Percentiles rank a stretch among this genome's conserved stretches.
These are phyloP conservation scores for Pycnomerus fuliginosus DNA, from an alignment of 2,888 invertebrate species.

Conservation along the genomic window DNA sequence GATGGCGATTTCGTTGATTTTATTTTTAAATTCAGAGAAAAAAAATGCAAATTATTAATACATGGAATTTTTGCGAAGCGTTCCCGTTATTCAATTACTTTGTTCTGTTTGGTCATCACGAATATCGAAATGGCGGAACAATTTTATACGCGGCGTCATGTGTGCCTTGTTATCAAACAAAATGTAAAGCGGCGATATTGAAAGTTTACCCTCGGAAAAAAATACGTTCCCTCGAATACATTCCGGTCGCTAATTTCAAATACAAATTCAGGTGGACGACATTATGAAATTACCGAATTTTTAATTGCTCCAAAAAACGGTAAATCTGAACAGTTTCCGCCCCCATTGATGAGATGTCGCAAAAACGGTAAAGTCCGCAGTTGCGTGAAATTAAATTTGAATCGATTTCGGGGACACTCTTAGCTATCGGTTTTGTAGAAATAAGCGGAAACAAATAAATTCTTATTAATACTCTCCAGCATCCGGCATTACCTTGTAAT, in stretches of 20 bases:
- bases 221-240: not conserved
- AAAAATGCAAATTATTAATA: constrained; percentile 46
- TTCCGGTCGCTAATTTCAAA: constrained; percentile 6
- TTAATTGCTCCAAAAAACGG: too few species aligned
- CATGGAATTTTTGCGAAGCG: constrained; percentile 35
- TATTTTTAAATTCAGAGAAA: constrained; percentile 42
- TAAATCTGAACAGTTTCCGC: too few species aligned
- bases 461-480: constrained; percentile 28
- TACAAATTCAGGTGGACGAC: too few species aligned
- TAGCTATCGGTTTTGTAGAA: too few species aligned
- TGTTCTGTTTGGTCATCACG: constrained; percentile 33
- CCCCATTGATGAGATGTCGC: too few species aligned
- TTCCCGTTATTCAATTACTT: constrained; percentile 34
- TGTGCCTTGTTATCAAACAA: constrained; percentile 30
- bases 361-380: too few species aligned
- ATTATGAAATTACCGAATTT: too few species aligned
- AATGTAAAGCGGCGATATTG: constrained; percentile 23
- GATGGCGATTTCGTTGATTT: constrained; percentile 48
- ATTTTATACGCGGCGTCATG: constrained; percentile 25
- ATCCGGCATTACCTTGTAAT: constrained; percentile 37
- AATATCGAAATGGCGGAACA: constrained; percentile 33
- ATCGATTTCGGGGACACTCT: too few species aligned
- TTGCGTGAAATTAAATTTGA: too few species aligned
- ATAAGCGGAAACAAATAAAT: constrained; percentile 27
- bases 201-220: constrained; percentile 7